These are phyloP conservation scores for Rhagologus leucostigma DNA, from an alignment of 2,113 vertebrate genomes.

Conservation along the genomic window DNA sequence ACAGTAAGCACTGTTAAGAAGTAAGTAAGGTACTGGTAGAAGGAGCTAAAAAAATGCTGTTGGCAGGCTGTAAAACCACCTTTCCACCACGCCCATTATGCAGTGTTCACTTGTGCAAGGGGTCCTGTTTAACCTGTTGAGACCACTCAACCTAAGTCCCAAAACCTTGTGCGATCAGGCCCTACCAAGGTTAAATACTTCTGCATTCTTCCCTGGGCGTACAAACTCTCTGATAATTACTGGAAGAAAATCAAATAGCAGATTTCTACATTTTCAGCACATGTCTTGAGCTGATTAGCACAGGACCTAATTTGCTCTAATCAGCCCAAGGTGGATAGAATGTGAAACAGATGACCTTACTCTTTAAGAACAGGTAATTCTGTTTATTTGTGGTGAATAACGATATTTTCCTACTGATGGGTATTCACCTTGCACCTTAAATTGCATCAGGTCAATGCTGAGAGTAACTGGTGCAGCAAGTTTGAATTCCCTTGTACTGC, in stretches of 20 bases:
- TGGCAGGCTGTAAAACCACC: neutral
- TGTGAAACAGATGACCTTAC: constrained; percentile 57
- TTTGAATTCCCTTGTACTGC: neutral
- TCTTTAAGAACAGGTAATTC: constrained; percentile 34
- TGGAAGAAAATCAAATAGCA: neutral
- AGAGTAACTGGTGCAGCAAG: constrained; percentile 4
- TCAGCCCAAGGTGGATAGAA: constrained; percentile 44
- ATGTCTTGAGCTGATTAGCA: constrained; percentile 49
- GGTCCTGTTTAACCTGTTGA: neutral
- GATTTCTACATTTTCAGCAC: constrained; percentile 22
- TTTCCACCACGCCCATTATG: neutral
- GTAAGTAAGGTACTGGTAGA: neutral
- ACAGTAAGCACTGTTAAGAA: neutral
- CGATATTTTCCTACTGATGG: constrained; percentile 28
- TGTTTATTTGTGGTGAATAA: constrained; percentile 52
- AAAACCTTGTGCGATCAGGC: neutral
- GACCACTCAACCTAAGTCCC: neutral
- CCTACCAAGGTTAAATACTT: neutral
- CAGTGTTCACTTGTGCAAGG: neutral
- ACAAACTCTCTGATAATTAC: neutral
- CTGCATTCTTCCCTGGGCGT: neutral
- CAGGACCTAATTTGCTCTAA: constrained; percentile 55
- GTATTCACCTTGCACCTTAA: constrained; percentile 25
- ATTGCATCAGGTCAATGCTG: constrained; percentile 37
- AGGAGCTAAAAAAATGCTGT: neutral